These are phyloP conservation scores for Oncorhynchus clarkii DNA, from an alignment of 2,113 vertebrate genomes.

Conservation along the genomic window DNA sequence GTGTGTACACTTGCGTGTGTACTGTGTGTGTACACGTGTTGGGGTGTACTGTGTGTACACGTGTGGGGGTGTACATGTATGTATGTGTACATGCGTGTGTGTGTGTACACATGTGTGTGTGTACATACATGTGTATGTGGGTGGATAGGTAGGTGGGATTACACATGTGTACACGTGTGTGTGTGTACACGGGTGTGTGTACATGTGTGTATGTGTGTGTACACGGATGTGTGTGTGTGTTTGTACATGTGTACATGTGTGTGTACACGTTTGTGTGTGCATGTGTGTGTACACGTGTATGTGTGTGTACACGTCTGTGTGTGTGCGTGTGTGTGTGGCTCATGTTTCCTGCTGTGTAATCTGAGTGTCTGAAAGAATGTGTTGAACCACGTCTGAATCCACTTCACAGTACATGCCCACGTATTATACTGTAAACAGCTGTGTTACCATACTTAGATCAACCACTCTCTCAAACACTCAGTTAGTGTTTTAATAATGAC, in stretches of 20 bases:
- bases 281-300: too few relatives aligned
- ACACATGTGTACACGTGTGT: slow-evolving; percentile 25
- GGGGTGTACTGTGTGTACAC: background rate
- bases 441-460: background rate
- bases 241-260: too few relatives aligned
- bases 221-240: too few relatives aligned
- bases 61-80: slow-evolving; percentile 27
- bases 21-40: background rate
- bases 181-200: too few relatives aligned
- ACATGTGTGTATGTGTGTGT: too few relatives aligned
- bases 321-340: slow-evolving; percentile 7
- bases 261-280: background rate
- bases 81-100: background rate
- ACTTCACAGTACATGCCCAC: slow-evolving; percentile 51
- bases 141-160: slow-evolving; percentile 22
- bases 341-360: slow-evolving; percentile 74
- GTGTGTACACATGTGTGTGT: background rate
- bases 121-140: slow-evolving; percentile 16
- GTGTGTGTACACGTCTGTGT: too few relatives aligned
- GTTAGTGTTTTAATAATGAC: too few relatives aligned
- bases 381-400: slow-evolving; percentile 69
- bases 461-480: too few relatives aligned
- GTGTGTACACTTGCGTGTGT: background rate
- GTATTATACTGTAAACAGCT: slow-evolving; percentile 65
- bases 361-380: slow-evolving; percentile 68